Evolutionary conservation across 1,140 invertebrate species (phyloP).

Genomic region (Acromyrmex heyeri): DNA sequence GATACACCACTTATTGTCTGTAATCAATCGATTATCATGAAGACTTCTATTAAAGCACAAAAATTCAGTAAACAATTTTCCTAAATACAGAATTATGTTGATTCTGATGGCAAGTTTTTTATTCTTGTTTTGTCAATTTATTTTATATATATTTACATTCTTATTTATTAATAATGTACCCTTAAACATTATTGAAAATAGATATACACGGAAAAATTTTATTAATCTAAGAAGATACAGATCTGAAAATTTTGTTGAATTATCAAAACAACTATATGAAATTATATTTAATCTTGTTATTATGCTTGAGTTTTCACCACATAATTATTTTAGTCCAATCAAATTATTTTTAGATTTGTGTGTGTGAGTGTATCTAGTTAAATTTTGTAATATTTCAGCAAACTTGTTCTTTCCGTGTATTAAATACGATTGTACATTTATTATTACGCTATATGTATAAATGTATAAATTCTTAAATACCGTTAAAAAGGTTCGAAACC

Average conservation of each 20-base stretch:
- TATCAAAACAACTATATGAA: too few relatives aligned
- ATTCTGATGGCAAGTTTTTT: not conserved
- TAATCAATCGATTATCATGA: conserved; percentile 19
- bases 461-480: not conserved
- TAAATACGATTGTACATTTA: not conserved
- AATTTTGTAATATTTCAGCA: too few relatives aligned
- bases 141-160: not conserved
- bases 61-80: not conserved
- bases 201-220: too few relatives aligned
- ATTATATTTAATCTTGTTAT: too few relatives aligned
- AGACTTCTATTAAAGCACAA: not conserved
- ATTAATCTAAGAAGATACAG: too few relatives aligned
- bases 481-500: not conserved
- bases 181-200: not conserved
- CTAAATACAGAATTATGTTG: not conserved
- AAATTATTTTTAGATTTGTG: too few relatives aligned
- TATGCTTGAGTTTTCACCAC: too few relatives aligned
- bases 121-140: not conserved
- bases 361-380: too few relatives aligned
- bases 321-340: too few relatives aligned
- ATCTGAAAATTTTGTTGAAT: too few relatives aligned
- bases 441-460: not conserved
- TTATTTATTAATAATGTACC: not conserved
- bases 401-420: not conserved
- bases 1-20: conserved; percentile 73